phyloP scores from a whole-genome alignment of 1,140 invertebrate species.

The Hyphantria cunea region DNA sequence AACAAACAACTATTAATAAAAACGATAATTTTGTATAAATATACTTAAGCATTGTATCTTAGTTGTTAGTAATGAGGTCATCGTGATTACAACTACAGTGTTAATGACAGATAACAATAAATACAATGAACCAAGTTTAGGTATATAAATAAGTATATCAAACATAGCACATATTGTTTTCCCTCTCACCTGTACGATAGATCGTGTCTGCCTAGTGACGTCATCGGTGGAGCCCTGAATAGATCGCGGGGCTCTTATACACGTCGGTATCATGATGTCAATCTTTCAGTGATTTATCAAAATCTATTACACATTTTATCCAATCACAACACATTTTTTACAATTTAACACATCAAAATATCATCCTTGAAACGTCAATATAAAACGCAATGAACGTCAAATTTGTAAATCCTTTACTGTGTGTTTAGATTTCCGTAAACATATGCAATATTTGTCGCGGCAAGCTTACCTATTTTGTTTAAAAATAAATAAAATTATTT shows the following conservation, averaged over 20 bases:
- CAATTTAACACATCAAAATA: background rate
- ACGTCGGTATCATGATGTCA: slow-evolving; percentile 83
- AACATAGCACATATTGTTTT: slow-evolving; percentile 4
- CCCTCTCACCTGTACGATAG: slow-evolving; percentile 83
- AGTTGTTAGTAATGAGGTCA: no score
- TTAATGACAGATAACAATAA: background rate
- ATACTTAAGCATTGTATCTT: no score
- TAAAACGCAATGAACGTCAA: background rate
- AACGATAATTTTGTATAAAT: no score
- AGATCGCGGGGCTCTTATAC: slow-evolving; percentile 80
- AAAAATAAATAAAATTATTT: background rate
- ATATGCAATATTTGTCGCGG: background rate
- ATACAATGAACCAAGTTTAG: slow-evolving; percentile 1
- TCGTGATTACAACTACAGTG: no score
- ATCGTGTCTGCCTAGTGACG: slow-evolving; percentile 82
- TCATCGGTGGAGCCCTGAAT: slow-evolving; percentile 83
- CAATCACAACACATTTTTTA: slow-evolving; percentile 22
- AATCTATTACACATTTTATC: background rate
- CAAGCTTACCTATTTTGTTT: background rate
- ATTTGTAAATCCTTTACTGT: background rate
- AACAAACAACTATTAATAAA: no score
- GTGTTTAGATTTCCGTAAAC: slow-evolving; percentile 12
- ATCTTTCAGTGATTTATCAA: slow-evolving; percentile 11
- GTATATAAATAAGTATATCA: slow-evolving; percentile 5
- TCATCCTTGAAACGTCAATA: background rate